Percentiles rank a stretch among this genome's conserved stretches.
Conservation (phyloP, 2,797 vertebrate genomes). For the Caiman crocodilus region DNA sequence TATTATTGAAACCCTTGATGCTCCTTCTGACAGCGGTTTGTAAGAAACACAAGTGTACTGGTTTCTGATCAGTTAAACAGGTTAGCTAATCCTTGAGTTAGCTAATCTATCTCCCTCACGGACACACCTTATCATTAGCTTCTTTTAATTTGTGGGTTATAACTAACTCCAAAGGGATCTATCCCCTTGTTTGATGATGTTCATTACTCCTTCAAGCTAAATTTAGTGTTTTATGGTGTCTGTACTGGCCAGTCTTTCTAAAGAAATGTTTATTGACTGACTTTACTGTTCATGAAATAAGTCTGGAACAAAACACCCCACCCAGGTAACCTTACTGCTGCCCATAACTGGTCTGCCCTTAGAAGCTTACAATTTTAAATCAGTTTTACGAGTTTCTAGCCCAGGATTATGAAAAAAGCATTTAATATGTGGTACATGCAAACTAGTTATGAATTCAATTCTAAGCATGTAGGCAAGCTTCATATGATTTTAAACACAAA, state of each 20-base stretch:
- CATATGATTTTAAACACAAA: constrained; percentile 47
- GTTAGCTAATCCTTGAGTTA: neutral
- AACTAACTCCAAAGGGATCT: constrained; percentile 18
- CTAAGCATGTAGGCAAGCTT: constrained; percentile 2
- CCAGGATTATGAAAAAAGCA: neutral
- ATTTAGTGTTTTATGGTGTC: neutral
- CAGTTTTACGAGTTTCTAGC: neutral
- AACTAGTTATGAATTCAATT: constrained; percentile 42
- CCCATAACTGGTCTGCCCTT: neutral
- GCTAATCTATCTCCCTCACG: constrained; percentile 19
- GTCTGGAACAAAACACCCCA: neutral
- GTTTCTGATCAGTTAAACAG: neutral
- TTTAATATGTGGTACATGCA: constrained; percentile 15
- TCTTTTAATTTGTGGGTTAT: neutral
- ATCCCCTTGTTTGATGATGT: neutral
- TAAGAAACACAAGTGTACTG: neutral
- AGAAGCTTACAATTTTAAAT: neutral
- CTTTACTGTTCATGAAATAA: neutral
- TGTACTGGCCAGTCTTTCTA: neutral
- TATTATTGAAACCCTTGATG: neutral
- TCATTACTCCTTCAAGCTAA: neutral
- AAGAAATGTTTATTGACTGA: neutral
- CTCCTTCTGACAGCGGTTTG: neutral
- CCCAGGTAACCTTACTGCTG: constrained; percentile 38
- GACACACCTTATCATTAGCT: neutral